These are phyloP conservation scores for Pristis pectinata DNA, from an alignment of 2,797 vertebrate genomes.

Conservation along the genomic window DNA sequence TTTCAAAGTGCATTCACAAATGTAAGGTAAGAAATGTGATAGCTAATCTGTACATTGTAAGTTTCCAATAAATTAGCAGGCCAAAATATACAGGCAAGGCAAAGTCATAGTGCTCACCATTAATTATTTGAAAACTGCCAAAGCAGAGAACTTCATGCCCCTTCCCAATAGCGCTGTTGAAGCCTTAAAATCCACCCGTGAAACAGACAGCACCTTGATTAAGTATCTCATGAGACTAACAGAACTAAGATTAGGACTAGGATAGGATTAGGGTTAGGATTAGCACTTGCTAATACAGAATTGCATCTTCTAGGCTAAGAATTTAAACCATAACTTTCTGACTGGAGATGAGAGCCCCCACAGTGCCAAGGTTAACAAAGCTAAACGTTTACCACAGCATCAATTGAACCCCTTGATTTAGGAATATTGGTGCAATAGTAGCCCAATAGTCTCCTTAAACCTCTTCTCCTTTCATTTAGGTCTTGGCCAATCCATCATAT, in stretches of 20 bases:
- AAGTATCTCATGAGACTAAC: neutral
- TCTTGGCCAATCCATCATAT: neutral
- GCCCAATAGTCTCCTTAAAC: neutral
- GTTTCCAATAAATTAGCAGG: too few relatives aligned
- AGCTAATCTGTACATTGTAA: neutral
- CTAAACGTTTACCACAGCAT: neutral
- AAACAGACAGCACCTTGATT: neutral
- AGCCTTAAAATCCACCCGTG: neutral
- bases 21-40: neutral
- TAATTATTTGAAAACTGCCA: neutral
- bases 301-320: neutral
- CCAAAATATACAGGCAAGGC: too few relatives aligned
- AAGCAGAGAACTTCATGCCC: neutral
- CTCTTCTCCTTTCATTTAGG: neutral
- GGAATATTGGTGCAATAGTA: neutral
- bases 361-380: neutral
- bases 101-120: too few relatives aligned
- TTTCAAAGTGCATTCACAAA: neutral
- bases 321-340: neutral
- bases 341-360: neutral
- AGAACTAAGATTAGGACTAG: too few relatives aligned
- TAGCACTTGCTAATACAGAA: neutral
- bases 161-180: neutral
- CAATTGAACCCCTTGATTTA: neutral
- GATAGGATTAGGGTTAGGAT: too few relatives aligned